Evolutionary conservation across 1,140 invertebrate species (phyloP), one percentile per base, ranked within the genome.

Genomic region (Sipha flava): DNA sequence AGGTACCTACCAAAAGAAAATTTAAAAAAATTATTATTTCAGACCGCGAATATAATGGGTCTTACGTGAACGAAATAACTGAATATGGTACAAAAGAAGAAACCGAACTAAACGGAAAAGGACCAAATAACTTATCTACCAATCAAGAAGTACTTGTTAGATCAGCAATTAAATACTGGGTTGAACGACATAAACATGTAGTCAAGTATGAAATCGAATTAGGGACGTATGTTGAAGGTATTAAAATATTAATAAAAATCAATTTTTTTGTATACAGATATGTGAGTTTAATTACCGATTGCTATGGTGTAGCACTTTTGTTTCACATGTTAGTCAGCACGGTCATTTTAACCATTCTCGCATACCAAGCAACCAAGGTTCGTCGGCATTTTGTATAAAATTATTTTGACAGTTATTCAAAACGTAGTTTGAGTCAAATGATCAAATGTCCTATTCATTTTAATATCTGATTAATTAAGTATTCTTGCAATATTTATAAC

Each of bases 301-400:
- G 92, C 16, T 94, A 94, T 83, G 93, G 93, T 62, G 88, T 91
- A 26, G 92, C 92, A 54, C 85, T 94, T 10, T 84, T 94, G 54
- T 87, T 94, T 34, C 93, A 94, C 85, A 94, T 94, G 93, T 87
- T 94, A 82, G 90, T 91, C 10, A 92, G 92, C 2, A 94, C 92
- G 16, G 92, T 94, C 64, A 93, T 91, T 16, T 85, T 94, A 34
- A 94, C 93, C 37, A 86, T 94, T 31, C 86, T 94, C 31, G 92
- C 93, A 45, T 94, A 94, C 84, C 92, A 94, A 85, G 93, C 93
- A 9, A 94, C 93, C 0, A 93, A 93, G 88, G 91, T 92, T 87
- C 84, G 80, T 82, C 75, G 7, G 18, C 7, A n/a, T 64, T 18
- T 37, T 6, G 26, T 14, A 29, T 45, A 45, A 23, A 45, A 66